Conservation (phyloP, 2,113 vertebrate species). For the Sturnus vulgaris region DNA sequence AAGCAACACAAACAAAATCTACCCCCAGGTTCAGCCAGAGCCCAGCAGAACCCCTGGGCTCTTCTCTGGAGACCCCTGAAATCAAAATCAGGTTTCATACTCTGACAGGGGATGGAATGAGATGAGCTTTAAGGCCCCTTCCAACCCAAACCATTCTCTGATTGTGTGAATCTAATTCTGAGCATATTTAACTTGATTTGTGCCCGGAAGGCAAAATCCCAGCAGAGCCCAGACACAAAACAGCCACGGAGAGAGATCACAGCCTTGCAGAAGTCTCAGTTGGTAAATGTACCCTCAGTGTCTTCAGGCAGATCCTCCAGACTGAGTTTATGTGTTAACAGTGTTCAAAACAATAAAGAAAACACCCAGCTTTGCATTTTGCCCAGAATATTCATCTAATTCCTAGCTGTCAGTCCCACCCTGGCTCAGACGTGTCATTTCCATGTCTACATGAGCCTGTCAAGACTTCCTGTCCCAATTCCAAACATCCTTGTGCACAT, state of each 20-base stretch:
- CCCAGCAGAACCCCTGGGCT: not conserved
- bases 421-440: conserved; percentile 28
- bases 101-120: not conserved
- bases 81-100: not conserved
- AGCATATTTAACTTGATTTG: not conserved
- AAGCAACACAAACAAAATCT: not conserved
- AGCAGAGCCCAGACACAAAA: not conserved
- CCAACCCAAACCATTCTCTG: not conserved
- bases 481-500: not conserved
- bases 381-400: not conserved
- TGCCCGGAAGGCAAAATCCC: not conserved
- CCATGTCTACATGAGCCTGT: not conserved
- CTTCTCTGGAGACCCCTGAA: not conserved
- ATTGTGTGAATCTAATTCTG: not conserved
- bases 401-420: not conserved
- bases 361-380: not conserved
- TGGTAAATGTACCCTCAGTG: not conserved
- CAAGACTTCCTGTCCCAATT: not conserved
- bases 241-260: not conserved
- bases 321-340: accelerated
- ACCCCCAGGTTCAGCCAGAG: not conserved
- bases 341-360: not conserved
- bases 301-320: not conserved
- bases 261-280: not conserved
- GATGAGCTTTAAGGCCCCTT: not conserved